These are phyloP conservation scores for Patella caerulea DNA, from an alignment of 2,888 invertebrate genomes.

Conservation along the genomic window DNA sequence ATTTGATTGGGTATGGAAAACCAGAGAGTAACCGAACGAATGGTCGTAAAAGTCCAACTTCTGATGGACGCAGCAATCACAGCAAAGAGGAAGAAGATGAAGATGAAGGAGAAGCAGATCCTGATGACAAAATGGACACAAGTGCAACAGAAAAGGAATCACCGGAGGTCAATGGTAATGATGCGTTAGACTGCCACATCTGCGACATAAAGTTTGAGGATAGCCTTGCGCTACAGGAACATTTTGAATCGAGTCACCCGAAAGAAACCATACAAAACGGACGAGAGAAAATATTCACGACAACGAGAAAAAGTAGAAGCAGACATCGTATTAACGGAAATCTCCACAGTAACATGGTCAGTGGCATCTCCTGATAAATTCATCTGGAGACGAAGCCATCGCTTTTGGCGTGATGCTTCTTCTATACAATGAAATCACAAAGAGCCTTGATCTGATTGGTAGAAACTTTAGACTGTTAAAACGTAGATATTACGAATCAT, in stretches of 20 bases:
- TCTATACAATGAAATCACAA: slow-evolving; percentile 9
- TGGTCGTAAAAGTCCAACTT: not conserved
- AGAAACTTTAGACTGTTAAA: no score
- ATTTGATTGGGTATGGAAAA: slow-evolving; percentile 18
- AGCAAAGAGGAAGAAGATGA: slow-evolving; percentile 33
- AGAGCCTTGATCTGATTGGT: not conserved
- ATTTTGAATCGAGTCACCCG: slow-evolving; percentile 81
- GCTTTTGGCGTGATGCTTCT: not conserved
- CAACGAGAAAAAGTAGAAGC: slow-evolving; percentile 81
- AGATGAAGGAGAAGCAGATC: slow-evolving; percentile 37
- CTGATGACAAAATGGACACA: slow-evolving; percentile 59
- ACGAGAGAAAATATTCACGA: slow-evolving; percentile 85
- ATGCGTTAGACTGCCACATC: slow-evolving; percentile 80
- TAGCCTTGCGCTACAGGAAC: slow-evolving; percentile 79
- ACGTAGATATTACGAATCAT: no score
- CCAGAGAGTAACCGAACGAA: not conserved
- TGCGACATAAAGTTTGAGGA: slow-evolving; percentile 80
- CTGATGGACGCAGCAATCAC: slow-evolving; percentile 1
- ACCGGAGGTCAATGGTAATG: slow-evolving; percentile 56
- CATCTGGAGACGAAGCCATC: not conserved
- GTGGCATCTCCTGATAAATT: slow-evolving; percentile 2
- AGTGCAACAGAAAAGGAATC: slow-evolving; percentile 32
- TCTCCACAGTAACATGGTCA: slow-evolving; percentile 70
- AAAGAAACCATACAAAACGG: slow-evolving; percentile 82
- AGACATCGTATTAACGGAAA: slow-evolving; percentile 82